These are phyloP conservation scores for Gallinago undulata DNA, from an alignment of 2,113 vertebrate species.

Conservation along the genomic window DNA sequence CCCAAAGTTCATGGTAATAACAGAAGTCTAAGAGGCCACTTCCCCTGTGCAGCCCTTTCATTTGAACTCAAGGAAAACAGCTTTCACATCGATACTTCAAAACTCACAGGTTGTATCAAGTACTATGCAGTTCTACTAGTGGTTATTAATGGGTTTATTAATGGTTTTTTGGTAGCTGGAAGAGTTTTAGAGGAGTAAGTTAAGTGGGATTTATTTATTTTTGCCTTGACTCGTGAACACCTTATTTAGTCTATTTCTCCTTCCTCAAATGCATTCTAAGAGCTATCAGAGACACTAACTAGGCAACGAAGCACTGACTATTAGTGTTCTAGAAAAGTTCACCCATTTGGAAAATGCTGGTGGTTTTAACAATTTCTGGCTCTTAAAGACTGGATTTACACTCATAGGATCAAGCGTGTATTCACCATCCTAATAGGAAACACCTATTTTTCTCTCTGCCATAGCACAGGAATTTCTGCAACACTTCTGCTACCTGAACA, in stretches of 20 bases:
- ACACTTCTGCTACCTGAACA: not conserved
- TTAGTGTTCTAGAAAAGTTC: not conserved
- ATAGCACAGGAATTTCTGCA: not conserved
- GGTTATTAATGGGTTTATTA: not conserved
- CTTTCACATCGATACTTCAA: not conserved
- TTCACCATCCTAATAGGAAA: not conserved
- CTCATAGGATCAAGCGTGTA: not conserved
- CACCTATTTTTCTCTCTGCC: not conserved
- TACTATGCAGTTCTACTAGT: not conserved
- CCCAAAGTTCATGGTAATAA: not conserved
- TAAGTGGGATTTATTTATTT: not conserved
- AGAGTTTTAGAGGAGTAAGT: not conserved
- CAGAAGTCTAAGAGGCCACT: not conserved
- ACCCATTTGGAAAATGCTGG: not conserved
- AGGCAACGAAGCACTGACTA: not conserved
- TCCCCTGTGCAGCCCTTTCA: not conserved
- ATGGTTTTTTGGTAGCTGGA: not conserved
- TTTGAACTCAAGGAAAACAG: not conserved
- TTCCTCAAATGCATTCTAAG: not conserved
- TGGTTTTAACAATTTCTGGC: not conserved
- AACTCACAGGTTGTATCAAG: not conserved
- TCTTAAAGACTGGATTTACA: not conserved
- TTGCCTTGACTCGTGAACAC: not conserved
- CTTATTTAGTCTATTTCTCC: not conserved
- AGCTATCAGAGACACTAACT: not conserved